These are phyloP conservation scores for Vesta saturnalis DNA, from an alignment of 2,888 invertebrate species.

Conservation along the genomic window DNA sequence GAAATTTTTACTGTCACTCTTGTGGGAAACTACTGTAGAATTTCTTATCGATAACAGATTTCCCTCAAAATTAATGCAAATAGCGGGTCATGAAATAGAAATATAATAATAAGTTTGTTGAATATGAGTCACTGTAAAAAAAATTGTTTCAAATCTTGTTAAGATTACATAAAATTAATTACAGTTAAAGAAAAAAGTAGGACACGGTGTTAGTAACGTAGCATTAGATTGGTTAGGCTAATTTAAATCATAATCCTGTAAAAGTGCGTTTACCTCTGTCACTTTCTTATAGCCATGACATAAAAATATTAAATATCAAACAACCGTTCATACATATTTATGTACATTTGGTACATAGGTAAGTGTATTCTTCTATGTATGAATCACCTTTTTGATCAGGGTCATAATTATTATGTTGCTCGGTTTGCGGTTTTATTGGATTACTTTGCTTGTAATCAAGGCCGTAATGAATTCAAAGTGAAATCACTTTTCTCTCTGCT, in stretches of 20 bases:
- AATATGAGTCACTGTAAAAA: no score
- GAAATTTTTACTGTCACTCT: no score
- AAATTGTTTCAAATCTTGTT: no score
- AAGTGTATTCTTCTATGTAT: not conserved
- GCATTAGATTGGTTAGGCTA: not conserved
- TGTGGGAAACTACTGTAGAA: no score
- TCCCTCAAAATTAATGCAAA: no score
- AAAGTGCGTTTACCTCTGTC: constrained; percentile 21
- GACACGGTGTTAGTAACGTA: not conserved
- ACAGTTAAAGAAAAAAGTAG: constrained; percentile 7
- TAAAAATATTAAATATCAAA: constrained; percentile 22
- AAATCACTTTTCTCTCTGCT: constrained; percentile 7
- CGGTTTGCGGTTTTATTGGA: not conserved
- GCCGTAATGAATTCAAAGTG: not conserved
- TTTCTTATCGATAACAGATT: no score
- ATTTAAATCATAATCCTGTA: constrained; percentile 11
- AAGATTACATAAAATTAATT: constrained; percentile 12
- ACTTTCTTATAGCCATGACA: constrained; percentile 24
- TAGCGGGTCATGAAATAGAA: no score
- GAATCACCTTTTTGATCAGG: not conserved
- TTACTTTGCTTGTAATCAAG: not conserved
- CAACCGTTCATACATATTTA: constrained; percentile 2
- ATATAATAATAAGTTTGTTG: no score
- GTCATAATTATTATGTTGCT: not conserved
- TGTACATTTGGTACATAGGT: not conserved